These are phyloP conservation scores for Pluvialis apricaria DNA, from an alignment of 2,113 vertebrate genomes.

Conservation along the genomic window DNA sequence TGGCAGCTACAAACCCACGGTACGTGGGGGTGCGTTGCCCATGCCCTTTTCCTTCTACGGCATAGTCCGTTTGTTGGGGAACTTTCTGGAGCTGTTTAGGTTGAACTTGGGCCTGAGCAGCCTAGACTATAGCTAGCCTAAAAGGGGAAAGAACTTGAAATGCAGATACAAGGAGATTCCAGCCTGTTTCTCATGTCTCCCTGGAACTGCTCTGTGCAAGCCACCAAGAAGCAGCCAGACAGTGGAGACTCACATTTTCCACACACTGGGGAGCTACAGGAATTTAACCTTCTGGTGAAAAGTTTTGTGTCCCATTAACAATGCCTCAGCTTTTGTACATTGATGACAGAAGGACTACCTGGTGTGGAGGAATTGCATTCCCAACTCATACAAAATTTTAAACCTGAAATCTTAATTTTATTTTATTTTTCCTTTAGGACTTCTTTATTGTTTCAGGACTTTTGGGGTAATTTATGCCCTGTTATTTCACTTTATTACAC, in stretches of 20 bases:
- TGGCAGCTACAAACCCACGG: neutral
- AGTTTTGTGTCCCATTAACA: neutral
- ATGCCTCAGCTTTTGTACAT: neutral
- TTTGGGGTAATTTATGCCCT: slow-evolving; percentile 12
- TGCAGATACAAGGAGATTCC: neutral
- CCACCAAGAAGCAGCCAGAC: neutral
- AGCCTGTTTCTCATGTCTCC: neutral
- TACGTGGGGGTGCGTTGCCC: fast-evolving
- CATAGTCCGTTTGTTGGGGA: neutral
- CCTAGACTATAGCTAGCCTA: neutral
- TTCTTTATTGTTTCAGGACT: neutral
- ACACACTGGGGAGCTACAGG: neutral
- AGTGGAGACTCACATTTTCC: neutral
- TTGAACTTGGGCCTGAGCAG: neutral
- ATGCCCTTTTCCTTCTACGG: neutral
- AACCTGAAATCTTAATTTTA: neutral
- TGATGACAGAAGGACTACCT: neutral
- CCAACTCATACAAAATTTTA: neutral
- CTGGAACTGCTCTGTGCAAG: neutral
- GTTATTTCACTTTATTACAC: slow-evolving; percentile 1
- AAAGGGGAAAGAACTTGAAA: neutral
- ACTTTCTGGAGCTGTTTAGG: neutral
- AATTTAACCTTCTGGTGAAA: neutral
- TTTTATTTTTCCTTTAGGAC: neutral
- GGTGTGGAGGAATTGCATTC: neutral